A percentile compares a stretch with the other conserved stretches of the same genome.
Conservation (phyloP, 2,113 vertebrate species). For the Pao palembangensis region DNA sequence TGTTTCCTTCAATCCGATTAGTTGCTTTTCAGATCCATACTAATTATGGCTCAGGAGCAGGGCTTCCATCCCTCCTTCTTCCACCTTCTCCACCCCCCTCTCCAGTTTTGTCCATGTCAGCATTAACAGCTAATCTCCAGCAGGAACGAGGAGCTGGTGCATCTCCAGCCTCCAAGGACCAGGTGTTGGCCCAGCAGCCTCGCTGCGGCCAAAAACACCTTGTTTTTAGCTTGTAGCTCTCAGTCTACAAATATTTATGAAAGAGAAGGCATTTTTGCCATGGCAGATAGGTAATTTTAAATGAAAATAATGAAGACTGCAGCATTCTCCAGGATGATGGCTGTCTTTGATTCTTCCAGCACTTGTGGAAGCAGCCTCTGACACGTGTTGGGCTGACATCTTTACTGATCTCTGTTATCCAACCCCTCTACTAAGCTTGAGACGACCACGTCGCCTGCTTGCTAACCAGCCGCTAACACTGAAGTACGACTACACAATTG, state of each 20-base stretch:
- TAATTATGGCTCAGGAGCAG: conserved; percentile 65
- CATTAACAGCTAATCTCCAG: conserved; percentile 67
- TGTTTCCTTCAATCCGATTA: conserved; percentile 76
- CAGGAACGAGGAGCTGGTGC: conserved; percentile 36
- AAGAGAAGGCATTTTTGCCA: too few species aligned
- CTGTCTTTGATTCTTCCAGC: too few species aligned
- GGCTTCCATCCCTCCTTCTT: conserved; percentile 33
- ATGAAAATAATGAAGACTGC: too few species aligned
- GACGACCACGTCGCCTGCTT: too few species aligned
- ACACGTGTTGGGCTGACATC: too few species aligned
- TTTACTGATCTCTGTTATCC: too few species aligned
- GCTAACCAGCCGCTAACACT: conserved; percentile 7
- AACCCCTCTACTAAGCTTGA: too few species aligned
- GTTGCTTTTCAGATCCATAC: conserved; percentile 74
- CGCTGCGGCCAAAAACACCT: background rate
- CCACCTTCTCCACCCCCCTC: conserved; percentile 27
- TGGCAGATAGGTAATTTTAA: too few species aligned
- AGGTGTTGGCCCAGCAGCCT: conserved; percentile 41
- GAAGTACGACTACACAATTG: background rate
- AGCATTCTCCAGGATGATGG: too few species aligned
- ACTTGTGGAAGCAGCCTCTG: too few species aligned
- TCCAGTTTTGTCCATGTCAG: conserved; percentile 65
- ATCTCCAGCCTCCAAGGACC: conserved; percentile 32
- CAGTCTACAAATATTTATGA: too few species aligned
- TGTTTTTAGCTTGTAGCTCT: background rate